These are phyloP conservation scores for Ammodytes marinus DNA, from an alignment of 2,113 vertebrate species.

Conservation along the genomic window DNA sequence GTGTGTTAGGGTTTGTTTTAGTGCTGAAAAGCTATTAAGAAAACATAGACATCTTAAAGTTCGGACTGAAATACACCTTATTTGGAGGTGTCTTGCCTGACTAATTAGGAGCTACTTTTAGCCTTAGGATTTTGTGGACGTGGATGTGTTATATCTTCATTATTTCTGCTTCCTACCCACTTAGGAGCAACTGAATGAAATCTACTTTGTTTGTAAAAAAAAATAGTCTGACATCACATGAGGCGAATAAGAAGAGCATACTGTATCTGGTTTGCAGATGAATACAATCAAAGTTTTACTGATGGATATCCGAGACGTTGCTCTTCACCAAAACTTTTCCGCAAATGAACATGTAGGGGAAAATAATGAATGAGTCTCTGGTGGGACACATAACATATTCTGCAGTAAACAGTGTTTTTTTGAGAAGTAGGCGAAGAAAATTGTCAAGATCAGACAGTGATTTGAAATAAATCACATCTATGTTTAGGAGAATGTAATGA, in stretches of 20 bases:
- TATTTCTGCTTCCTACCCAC: background rate
- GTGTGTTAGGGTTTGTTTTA: no score
- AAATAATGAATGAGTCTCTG: slow-evolving; percentile 6
- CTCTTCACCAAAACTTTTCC: background rate
- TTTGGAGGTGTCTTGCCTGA: background rate
- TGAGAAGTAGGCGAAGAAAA: background rate
- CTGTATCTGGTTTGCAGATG: slow-evolving; percentile 8
- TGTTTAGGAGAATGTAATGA: slow-evolving; percentile 57
- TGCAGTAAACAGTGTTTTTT: slow-evolving; percentile 12
- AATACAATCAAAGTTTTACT: slow-evolving; percentile 4
- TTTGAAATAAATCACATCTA: slow-evolving; percentile 52
- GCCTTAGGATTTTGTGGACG: background rate
- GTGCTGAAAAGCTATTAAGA: no score
- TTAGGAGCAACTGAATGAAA: background rate
- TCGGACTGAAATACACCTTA: background rate
- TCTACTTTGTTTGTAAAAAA: background rate
- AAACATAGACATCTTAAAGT: background rate
- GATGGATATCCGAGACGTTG: background rate
- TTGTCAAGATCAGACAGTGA: slow-evolving; percentile 15
- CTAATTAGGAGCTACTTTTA: background rate
- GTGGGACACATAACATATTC: slow-evolving; percentile 6
- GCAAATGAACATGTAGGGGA: slow-evolving; percentile 14
- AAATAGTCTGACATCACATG: no score
- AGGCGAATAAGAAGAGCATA: background rate
- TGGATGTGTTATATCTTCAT: background rate